Evolutionary conservation across 2,113 vertebrate species (phyloP).

Genomic region (Carassius auratus): DNA sequence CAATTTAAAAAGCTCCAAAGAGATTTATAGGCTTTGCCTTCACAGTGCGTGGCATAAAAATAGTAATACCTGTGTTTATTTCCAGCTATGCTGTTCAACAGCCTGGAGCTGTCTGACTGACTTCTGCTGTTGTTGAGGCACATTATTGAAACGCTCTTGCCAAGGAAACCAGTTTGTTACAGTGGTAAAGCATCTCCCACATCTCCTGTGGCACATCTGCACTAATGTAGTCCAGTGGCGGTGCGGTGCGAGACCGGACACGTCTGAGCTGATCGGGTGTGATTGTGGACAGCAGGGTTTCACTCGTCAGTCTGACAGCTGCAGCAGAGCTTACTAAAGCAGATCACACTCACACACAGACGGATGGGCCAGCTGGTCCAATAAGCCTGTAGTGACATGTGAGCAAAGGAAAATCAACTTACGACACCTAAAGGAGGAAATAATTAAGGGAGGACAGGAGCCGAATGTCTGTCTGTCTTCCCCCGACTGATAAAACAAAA

Average conservation of each 20-base stretch:
- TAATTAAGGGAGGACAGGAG: background rate
- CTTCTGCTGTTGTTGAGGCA: background rate
- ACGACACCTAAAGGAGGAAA: background rate
- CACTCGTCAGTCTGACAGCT: slow-evolving; percentile 46
- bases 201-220: background rate
- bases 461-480: background rate
- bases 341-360: slow-evolving; percentile 41
- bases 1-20: slow-evolving; percentile 27
- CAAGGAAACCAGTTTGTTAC: slow-evolving; percentile 4
- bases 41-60: background rate
- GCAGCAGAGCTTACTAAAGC: slow-evolving; percentile 24
- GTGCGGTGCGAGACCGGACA: slow-evolving; percentile 30
- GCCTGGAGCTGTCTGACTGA: slow-evolving; percentile 32
- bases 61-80: slow-evolving; percentile 34
- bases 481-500: background rate
- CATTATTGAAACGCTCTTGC: slow-evolving; percentile 21
- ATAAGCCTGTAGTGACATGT: slow-evolving; percentile 15
- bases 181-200: background rate
- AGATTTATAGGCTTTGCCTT: slow-evolving; percentile 31
- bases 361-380: slow-evolving; percentile 30
- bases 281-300: slow-evolving; percentile 49
- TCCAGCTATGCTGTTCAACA: slow-evolving; percentile 17
- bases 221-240: slow-evolving; percentile 36
- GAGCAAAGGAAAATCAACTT: slow-evolving; percentile 34
- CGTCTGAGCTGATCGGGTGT: slow-evolving; percentile 49